A percentile compares a stretch with the other conserved stretches of the same genome.
Conservation (phyloP, 2,888 invertebrate species). For the Melieria omissa region DNA sequence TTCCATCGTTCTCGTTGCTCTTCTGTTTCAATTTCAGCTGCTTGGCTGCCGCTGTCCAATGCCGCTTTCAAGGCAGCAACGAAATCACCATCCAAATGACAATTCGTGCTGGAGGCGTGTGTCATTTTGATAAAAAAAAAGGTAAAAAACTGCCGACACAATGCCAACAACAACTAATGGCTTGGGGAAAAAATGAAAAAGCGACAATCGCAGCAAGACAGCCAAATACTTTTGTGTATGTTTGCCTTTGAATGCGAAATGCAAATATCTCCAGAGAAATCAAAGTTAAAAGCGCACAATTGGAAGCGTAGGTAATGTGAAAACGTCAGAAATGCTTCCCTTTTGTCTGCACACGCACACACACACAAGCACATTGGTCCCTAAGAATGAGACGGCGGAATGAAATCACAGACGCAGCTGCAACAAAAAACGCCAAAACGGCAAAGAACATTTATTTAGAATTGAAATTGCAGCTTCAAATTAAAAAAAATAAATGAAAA, state of each 20-base stretch:
- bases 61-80: background rate
- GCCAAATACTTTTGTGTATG: slow-evolving; percentile 8
- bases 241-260: slow-evolving; percentile 11
- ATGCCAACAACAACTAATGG: slow-evolving; percentile 11
- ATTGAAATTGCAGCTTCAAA: no score
- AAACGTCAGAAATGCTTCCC: no score
- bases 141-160: slow-evolving; percentile 18
- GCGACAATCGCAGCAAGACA: background rate
- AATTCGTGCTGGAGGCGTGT: slow-evolving; percentile 17
- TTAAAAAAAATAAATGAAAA: no score
- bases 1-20: background rate
- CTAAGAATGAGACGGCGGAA: no score
- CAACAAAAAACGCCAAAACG: no score
- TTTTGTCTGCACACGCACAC: no score
- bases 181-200: slow-evolving; percentile 11
- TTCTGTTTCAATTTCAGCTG: background rate
- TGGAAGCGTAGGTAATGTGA: slow-evolving; percentile 2
- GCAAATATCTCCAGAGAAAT: slow-evolving; percentile 25
- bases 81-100: slow-evolving; percentile 26
- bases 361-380: no score
- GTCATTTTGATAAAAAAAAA: background rate
- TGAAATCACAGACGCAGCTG: no score
- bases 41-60: background rate
- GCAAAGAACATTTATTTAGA: no score
- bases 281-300: slow-evolving; percentile 28